phyloP scores from a whole-genome alignment of 2,797 vertebrate species.

The Melanotaenia parkinsoni region DNA sequence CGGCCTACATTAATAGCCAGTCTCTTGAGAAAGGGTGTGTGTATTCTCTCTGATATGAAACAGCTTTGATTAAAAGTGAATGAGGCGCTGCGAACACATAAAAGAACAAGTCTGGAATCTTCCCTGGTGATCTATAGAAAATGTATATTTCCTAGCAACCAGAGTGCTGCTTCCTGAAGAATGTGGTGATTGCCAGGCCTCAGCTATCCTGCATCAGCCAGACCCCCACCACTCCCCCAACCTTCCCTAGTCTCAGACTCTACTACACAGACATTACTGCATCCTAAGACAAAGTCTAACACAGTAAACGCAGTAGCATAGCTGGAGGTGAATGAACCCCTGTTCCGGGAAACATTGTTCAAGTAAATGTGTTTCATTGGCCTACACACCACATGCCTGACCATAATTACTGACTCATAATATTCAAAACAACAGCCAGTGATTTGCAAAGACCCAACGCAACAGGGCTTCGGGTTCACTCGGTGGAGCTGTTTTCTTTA shows the following conservation, averaged over 20 bases:
- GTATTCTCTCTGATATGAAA: constrained; percentile 76
- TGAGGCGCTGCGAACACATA: constrained; percentile 75
- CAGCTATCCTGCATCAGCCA: constrained; percentile 75
- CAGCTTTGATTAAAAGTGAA: constrained; percentile 83
- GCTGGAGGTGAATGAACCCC: constrained; percentile 58
- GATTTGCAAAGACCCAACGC: constrained; percentile 56
- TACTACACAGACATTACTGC: constrained; percentile 28
- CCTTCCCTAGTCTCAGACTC: constrained; percentile 14
- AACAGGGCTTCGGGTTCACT: constrained; percentile 47
- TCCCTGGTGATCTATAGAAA: constrained; percentile 81
- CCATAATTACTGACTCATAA: constrained; percentile 76
- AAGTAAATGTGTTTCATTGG: constrained; percentile 77
- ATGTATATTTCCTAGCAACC: constrained; percentile 84
- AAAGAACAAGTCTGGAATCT: constrained; percentile 72
- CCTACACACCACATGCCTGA: constrained; percentile 71
- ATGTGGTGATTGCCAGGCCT: constrained; percentile 78
- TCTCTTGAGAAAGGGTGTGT: constrained; percentile 56
- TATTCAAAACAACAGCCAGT: constrained; percentile 71
- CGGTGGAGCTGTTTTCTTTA: constrained; percentile 52
- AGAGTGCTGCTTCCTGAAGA: constrained; percentile 72
- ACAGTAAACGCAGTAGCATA: constrained; percentile 36
- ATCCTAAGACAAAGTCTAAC: constrained; percentile 42
- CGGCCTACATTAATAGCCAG: constrained; percentile 59
- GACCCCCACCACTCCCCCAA: constrained; percentile 58
- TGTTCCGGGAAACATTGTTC: constrained; percentile 77